Evolutionary conservation across 30 jellyfish, hydroid and myxozoan genomes (phyloP).

Genomic region (Clytia hemisphaerica): DNA sequence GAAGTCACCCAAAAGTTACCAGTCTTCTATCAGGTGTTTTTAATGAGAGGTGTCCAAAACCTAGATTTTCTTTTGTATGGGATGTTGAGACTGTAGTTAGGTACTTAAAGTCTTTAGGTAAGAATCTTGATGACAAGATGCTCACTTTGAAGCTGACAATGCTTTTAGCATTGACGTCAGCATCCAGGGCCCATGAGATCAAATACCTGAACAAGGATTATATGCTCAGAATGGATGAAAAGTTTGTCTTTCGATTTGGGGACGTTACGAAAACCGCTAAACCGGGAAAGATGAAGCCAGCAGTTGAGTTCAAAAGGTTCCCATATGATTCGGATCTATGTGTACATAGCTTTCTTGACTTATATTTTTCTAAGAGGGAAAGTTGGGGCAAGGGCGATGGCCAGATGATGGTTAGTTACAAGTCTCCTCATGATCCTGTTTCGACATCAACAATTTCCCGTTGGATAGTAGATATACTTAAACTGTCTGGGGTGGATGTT

Average conservation of each 20-base stretch:
- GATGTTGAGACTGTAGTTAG: constrained; percentile 21
- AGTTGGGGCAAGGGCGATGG: neutral
- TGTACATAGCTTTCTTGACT: neutral
- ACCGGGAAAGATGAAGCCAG: neutral
- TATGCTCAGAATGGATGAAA: neutral
- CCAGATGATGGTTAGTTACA: neutral
- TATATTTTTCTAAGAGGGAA: neutral
- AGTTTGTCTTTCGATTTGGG: neutral
- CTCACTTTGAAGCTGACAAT: constrained; percentile 5
- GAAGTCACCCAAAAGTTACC: constrained; percentile 17
- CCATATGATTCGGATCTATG: neutral
- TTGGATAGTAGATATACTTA: neutral
- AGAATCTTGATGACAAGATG: neutral
- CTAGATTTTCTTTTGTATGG: neutral
- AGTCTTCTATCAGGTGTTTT: constrained; percentile 18
- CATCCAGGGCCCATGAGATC: constrained; percentile 17
- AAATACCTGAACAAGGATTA: neutral
- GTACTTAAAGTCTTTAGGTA: neutral
- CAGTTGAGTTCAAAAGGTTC: neutral
- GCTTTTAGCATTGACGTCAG: constrained; percentile 4
- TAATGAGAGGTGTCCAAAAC: constrained; percentile 30
- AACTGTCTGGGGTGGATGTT: too few relatives aligned
- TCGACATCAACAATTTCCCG: neutral
- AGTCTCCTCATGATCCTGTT: constrained; percentile 6
- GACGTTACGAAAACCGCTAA: neutral